These are phyloP conservation scores for Eupithecia centaureata DNA, from an alignment of 2,888 invertebrate genomes.

Conservation along the genomic window DNA sequence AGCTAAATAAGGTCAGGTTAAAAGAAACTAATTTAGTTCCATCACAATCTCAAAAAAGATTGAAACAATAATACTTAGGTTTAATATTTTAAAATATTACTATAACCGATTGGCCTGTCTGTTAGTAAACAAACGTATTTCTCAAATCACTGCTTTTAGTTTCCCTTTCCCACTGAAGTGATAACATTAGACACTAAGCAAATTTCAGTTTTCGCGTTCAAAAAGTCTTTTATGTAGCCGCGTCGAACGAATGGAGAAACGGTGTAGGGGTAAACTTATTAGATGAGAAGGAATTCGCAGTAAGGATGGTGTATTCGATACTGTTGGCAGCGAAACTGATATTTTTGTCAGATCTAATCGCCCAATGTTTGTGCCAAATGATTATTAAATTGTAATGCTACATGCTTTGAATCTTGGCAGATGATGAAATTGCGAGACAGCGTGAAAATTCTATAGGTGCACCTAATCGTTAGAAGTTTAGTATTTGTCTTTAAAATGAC, in stretches of 20 bases:
- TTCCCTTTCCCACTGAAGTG: slow-evolving; percentile 13
- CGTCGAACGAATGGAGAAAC: slow-evolving; percentile 72
- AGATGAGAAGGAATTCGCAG: slow-evolving; percentile 44
- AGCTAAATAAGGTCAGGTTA: too few species aligned
- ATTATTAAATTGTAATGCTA: background rate
- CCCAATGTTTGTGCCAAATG: background rate
- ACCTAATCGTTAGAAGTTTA: too few species aligned
- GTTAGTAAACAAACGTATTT: background rate
- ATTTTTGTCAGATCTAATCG: background rate
- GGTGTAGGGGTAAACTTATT: slow-evolving; percentile 76
- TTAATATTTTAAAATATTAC: too few species aligned
- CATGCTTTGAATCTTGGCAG: background rate
- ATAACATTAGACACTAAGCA: slow-evolving; percentile 45
- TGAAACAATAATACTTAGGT: too few species aligned
- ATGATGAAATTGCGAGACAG: background rate
- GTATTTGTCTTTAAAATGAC: too few species aligned
- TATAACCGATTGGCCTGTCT: too few species aligned
- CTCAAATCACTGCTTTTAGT: slow-evolving; percentile 5
- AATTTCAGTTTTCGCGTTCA: slow-evolving; percentile 56
- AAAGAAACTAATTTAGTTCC: too few species aligned
- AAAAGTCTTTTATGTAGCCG: slow-evolving; percentile 65
- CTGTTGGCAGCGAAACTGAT: background rate
- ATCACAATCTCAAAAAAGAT: too few species aligned
- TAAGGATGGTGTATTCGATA: slow-evolving; percentile 39
- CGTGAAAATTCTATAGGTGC: too few species aligned